Evolutionary conservation across 2,797 vertebrate species (phyloP).

Genomic region (Sebastes reedi): DNA sequence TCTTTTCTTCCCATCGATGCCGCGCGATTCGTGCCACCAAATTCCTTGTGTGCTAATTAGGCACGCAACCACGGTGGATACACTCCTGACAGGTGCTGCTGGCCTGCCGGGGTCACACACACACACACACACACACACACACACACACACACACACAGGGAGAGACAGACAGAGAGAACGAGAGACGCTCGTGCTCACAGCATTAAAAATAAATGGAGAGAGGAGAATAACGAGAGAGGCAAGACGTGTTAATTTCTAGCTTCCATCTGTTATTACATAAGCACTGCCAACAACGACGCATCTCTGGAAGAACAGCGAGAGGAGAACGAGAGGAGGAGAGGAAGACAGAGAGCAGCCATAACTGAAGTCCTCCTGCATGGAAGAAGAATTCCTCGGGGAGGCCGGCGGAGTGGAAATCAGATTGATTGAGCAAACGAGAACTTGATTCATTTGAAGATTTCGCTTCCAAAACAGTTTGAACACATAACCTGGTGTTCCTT

Average conservation of each 20-base stretch:
- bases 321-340: constrained; percentile 35
- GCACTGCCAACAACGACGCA: constrained; percentile 98
- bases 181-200: constrained; percentile 80
- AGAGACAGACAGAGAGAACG: constrained; percentile 42
- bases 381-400: constrained; percentile 61
- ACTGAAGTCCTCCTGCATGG: constrained; percentile 61
- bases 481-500: constrained; percentile 59
- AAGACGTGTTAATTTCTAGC: constrained; percentile 99
- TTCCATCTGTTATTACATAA: constrained; percentile 99
- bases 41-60: constrained; percentile 99
- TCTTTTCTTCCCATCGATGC: constrained; percentile 66
- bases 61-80: constrained; percentile 93
- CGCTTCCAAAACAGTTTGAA: constrained; percentile 59
- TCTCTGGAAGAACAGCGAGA: constrained; percentile 72
- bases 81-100: constrained; percentile 99
- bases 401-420: constrained; percentile 41
- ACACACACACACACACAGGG: constrained; percentile 23
- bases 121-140: constrained; percentile 81
- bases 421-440: constrained; percentile 55
- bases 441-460: constrained; percentile 38
- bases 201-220: constrained; percentile 92
- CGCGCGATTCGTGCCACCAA: constrained; percentile 81
- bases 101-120: constrained; percentile 91
- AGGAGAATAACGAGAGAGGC: constrained; percentile 92
- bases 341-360: constrained; percentile 51